Conservation (phyloP, 2,888 invertebrate genomes). For the Priocnemis perturbator region DNA sequence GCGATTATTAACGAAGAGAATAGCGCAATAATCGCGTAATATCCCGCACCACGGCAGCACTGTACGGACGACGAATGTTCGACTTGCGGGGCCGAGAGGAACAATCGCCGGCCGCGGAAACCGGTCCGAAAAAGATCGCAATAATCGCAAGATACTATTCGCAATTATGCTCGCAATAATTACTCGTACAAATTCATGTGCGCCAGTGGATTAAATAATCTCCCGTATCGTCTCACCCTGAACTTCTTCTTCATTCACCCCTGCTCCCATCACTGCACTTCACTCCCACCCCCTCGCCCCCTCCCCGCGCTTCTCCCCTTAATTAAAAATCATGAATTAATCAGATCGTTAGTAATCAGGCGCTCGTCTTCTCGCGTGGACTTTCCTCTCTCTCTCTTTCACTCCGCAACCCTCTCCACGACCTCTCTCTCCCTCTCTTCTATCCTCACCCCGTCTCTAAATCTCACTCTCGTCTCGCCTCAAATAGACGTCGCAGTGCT, state of each 20-base stretch:
- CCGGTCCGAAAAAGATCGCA: slow-evolving; percentile 20
- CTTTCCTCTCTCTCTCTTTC: slow-evolving; percentile 33
- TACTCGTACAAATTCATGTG: slow-evolving; percentile 39
- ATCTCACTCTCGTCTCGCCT: slow-evolving; percentile 59
- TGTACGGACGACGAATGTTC: no score
- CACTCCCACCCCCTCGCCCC: not conserved
- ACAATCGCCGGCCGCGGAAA: not conserved
- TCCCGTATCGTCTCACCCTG: slow-evolving; percentile 12
- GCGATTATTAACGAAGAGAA: slow-evolving; percentile 5
- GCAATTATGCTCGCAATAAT: slow-evolving; percentile 44
- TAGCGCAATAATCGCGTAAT: no score
- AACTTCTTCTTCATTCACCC: slow-evolving; percentile 9
- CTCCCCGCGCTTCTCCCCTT: slow-evolving; percentile 48
- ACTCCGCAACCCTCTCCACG: not conserved
- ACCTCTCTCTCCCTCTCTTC: no score
- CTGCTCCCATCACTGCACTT: not conserved
- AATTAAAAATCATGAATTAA: slow-evolving; percentile 63
- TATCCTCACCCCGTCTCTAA: slow-evolving; percentile 37
- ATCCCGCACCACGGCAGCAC: no score
- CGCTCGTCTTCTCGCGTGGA: slow-evolving; percentile 61
- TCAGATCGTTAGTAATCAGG: slow-evolving; percentile 62
- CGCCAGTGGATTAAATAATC: slow-evolving; percentile 48
- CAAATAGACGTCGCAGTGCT: slow-evolving; percentile 63
- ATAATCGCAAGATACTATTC: slow-evolving; percentile 39
- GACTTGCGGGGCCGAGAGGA: no score